Base-by-base conservation (phyloP, 2,797 vertebrate species). In the Channa striata region DNA sequence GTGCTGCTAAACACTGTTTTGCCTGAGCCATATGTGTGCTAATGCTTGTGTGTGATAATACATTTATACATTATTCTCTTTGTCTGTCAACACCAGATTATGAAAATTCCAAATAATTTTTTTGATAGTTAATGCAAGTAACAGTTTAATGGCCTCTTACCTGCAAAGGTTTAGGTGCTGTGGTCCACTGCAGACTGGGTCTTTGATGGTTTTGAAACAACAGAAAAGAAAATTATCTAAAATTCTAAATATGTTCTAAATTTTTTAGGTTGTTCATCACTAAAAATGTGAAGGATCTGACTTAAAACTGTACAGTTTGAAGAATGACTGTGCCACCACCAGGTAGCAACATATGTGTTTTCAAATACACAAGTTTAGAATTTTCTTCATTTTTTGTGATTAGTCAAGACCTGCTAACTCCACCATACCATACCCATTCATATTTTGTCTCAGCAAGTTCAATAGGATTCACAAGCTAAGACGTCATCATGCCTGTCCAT, bases 321-420 rank as follows among this genome's bases (percentile, higher is more conserved):
- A 36, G 43, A 34, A 14, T 60, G 6, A 61, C 8, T 34, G 10
- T 20, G 19, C n/a, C 6, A 20, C 11, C 30, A 36, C 6, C 6
- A 30, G 25, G 25, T 30, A 30, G 25, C 25, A 30, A 30, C 25
- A 30, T 30, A 30, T 30, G 25, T 30, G 25, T 30, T 30, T 30
- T 30, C 6, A 4, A 4, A 30, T 30, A 30, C 6, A 30, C 25
- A 30, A 30, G 25, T 30, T 30, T 30, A 25, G 20, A 23, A 21
- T 66, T 67, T 37, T 72, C 71, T 59, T 56, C 36, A 25, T 63
- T 78, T 39, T n/a, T n/a, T n/a, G n/a, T 67, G 57, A 68, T 68
- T 30, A 47, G 62, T 80, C 74, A 62, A 68, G 25, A 73, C 72
- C 59, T 52, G 69, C 59, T 65, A 36, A 57, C 51, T 67, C 58